Base-by-base conservation (phyloP, 2,888 invertebrate species). In the Balanococcus diminutus region DNA sequence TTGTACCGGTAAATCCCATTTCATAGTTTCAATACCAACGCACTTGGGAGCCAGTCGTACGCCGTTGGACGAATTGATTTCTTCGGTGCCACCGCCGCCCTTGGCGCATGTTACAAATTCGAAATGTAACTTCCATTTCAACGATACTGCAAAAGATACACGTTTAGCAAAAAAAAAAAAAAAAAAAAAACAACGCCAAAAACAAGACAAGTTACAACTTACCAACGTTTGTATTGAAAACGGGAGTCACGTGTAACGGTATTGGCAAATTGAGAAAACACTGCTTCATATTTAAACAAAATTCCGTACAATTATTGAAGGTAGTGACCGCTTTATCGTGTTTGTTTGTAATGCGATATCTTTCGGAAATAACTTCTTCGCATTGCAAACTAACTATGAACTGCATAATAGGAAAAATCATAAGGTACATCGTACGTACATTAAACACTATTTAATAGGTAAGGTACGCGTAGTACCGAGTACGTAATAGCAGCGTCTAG, bases 1-100 rank as follows among this genome's bases (percentile, higher is more conserved):
- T 89, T 96, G 96, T 85, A 99, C 94, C 0, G 98, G 98, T 86
- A 99, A 92, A 91, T 98, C 97, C 99, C 99, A 99, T 16, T 98
- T 95, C 97, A 99, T 98, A 0, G 99, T 99, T 91, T 99, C 98
- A 87, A 99, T 98, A 14, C 96, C 94, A 39, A 98, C 92, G 88
- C 94, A 94, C 1, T 94, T 91, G 0, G 98, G 98, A 0, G 96
- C 98, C 88, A 94, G 94, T 94, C 98, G 96, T 22, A 92, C 92
- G 19, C 90, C 91, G 86, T 92, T 91, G 51, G 92, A 93, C 32
- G 92, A 91, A 32, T 92, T 91, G 32, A 93, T 92, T 87, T 92
- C 91, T 83, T 94, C 91, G 86, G 92, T 92, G 89, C 94, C 91
- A 83, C 94, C 91, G 86, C 92, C 92, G 89, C 94, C 94, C 89